A percentile compares a stretch with the other conserved stretches of the same genome.
Evolutionary conservation across 1,140 invertebrate genomes (phyloP).

Genomic region (Drosophila nasuta): DNA sequence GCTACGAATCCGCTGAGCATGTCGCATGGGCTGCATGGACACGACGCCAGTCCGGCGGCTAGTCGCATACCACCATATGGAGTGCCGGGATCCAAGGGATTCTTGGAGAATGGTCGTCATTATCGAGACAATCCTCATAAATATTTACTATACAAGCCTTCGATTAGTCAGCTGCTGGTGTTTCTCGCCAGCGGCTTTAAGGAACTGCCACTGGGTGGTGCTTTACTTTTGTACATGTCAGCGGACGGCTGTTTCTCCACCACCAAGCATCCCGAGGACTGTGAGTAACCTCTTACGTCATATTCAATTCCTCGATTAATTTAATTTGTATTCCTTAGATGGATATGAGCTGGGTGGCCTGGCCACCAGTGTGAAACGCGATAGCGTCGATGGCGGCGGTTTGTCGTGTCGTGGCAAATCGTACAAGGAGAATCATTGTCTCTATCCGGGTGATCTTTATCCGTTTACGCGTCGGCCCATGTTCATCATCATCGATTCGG

Average conservation of each 20-base stretch:
- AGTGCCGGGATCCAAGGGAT: slow-evolving; percentile 87
- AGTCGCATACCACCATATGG: slow-evolving; percentile 89
- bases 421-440: slow-evolving; percentile 93
- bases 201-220: slow-evolving; percentile 96
- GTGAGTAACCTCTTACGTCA: slow-evolving; percentile 86
- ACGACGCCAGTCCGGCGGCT: slow-evolving; percentile 93
- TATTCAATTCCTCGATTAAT: slow-evolving; percentile 3
- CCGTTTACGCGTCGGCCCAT: slow-evolving; percentile 96
- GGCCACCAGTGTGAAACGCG: slow-evolving; percentile 92
- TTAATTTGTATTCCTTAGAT: slow-evolving; percentile 86
- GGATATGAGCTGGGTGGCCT: slow-evolving; percentile 97
- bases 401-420: slow-evolving; percentile 87
- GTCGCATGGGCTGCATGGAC: slow-evolving; percentile 86
- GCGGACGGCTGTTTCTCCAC: slow-evolving; percentile 96
- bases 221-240: slow-evolving; percentile 96
- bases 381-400: slow-evolving; percentile 85
- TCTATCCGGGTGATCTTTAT: slow-evolving; percentile 97
- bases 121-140: slow-evolving; percentile 98
- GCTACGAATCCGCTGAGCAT: slow-evolving; percentile 78
- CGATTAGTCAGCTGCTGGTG: slow-evolving; percentile 96
- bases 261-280: slow-evolving; percentile 94
- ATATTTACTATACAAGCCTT: slow-evolving; percentile 98
- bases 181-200: slow-evolving; percentile 97
- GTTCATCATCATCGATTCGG: slow-evolving; percentile 97
- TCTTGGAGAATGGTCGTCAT: slow-evolving; percentile 90